These are phyloP conservation scores for Cydia strobilella DNA, from an alignment of 1,140 invertebrate species.

Conservation along the genomic window DNA sequence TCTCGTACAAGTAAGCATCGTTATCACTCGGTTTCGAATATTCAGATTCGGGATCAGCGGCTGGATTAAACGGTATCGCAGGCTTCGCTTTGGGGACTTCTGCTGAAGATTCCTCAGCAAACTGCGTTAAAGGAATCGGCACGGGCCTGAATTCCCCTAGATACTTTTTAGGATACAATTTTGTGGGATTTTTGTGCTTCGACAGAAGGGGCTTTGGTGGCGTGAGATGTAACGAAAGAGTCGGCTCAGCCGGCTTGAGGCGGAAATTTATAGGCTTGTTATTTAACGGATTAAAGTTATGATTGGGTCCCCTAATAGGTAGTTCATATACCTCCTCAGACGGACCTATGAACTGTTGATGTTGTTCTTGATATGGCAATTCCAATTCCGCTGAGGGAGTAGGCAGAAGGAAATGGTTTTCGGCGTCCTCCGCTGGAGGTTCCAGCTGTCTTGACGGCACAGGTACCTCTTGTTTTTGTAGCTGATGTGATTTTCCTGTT, in stretches of 20 bases:
- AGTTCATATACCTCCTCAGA: conserved; percentile 14
- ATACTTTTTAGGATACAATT: conserved; percentile 70
- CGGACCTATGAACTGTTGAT: conserved; percentile 38
- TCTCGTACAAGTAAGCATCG: conserved; percentile 53
- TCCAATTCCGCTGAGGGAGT: conserved; percentile 43
- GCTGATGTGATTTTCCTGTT: conserved; percentile 46
- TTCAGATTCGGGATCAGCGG: conserved; percentile 45
- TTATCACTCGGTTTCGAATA: conserved; percentile 50
- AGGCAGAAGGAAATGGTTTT: conserved; percentile 42
- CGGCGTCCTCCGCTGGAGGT: conserved; percentile 42
- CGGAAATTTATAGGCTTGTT: conserved; percentile 34
- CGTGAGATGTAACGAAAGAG: conserved; percentile 42
- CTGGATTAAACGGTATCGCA: conserved; percentile 51
- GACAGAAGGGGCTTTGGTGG: conserved; percentile 39
- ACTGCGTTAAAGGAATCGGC: conserved; percentile 64
- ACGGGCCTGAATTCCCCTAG: conserved; percentile 56
- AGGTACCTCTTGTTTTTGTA: conserved; percentile 37
- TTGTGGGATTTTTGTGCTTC: conserved; percentile 61
- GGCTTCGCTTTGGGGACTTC: conserved; percentile 59
- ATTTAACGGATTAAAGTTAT: conserved; percentile 28
- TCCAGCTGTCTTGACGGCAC: conserved; percentile 54
- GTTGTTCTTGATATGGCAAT: conserved; percentile 43
- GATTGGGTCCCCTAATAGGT: conserved; percentile 29
- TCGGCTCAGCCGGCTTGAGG: conserved; percentile 37
- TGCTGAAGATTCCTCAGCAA: conserved; percentile 43